Evolutionary conservation across 2,113 vertebrate genomes (phyloP), one percentile per base, ranked within the genome.

Genomic region (Bettongia penicillata): DNA sequence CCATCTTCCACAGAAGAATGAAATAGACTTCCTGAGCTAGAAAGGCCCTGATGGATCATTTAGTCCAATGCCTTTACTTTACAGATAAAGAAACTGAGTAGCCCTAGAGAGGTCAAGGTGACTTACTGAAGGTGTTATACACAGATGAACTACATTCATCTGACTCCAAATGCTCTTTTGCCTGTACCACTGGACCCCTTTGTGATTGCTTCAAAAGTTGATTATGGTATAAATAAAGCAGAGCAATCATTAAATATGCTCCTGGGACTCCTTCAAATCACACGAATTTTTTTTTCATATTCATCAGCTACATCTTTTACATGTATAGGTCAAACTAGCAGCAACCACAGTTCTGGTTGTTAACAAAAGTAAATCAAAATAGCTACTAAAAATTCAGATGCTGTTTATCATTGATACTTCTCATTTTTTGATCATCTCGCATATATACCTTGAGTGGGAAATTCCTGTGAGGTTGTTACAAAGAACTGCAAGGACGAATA

Each of bases 381-480:
- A 23, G 19, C 19, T 16, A 77, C 37, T 43, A 84, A 43, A 84
- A 43, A 84, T 84, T 5, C 37, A 43, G 7, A 23, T 84, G n/a
- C 61, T n/a, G 5, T 77, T 51, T 19, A 8, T 11, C 24, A 84
- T 16, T 8, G 1, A 0, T 0, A 6, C 8, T 0, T 22, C 5
- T 14, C 23, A 19, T 28, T 47, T 26, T 84, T 93, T 24, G 24
- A 31, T 9, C 31, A 8, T 19, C 43, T 61, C 3, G 19, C 43
- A 47, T 3, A 51, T 23, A 25, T 23, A 43, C 24, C 55, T 51
- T 12, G 9, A 5, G 43, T 5, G 19, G 53, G 8, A 49, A 90
- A 22, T 49, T 47, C 53, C 26, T 0, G 0, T 28, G 91, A 48
- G 16, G n/a, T 37, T 14, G 8, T 19, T 51, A n/a, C n/a, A 53